Evolutionary conservation across 2,888 invertebrate genomes (phyloP).

Genomic region (Quadriops clusia): DNA sequence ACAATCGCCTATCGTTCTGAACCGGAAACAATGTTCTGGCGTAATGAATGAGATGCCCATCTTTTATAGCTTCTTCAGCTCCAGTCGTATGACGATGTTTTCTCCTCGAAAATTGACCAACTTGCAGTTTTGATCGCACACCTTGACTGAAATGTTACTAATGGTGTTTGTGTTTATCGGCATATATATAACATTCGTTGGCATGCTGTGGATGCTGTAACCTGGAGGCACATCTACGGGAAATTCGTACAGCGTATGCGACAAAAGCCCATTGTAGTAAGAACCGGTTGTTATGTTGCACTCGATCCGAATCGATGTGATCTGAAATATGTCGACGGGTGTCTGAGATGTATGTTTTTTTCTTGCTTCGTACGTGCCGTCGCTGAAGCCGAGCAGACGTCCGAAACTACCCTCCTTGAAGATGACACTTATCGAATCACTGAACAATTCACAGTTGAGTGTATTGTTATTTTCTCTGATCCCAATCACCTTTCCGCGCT

Average conservation of each 20-base stretch:
- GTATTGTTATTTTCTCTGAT: conserved; percentile 26
- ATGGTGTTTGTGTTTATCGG: conserved; percentile 15
- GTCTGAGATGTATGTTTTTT: conserved; percentile 17
- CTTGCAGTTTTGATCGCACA: conserved; percentile 17
- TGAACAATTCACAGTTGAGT: conserved; percentile 16
- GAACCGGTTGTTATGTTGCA: conserved; percentile 23
- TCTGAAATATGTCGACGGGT: conserved; percentile 20
- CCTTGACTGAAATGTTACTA: conserved; percentile 15
- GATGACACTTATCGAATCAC: no score
- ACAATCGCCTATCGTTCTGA: conserved; percentile 3
- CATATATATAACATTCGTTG: conserved; percentile 18
- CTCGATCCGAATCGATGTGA: conserved; percentile 21
- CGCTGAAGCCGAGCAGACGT: no score
- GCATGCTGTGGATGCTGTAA: no score
- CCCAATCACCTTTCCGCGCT: no score
- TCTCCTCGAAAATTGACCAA: conserved; percentile 18
- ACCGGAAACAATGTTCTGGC: not conserved
- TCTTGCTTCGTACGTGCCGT: no score
- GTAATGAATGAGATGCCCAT: not conserved
- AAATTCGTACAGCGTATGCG: no score
- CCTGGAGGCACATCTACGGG: no score
- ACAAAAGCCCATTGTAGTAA: conserved; percentile 22
- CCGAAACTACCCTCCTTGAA: no score
- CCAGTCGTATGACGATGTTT: conserved; percentile 17
- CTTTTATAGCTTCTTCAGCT: conserved; percentile 8